A percentile compares a stretch with the other conserved stretches of the same genome.
phyloP scores from a whole-genome alignment of 2,888 invertebrate species.

The Gandaritis pyraliata region DNA sequence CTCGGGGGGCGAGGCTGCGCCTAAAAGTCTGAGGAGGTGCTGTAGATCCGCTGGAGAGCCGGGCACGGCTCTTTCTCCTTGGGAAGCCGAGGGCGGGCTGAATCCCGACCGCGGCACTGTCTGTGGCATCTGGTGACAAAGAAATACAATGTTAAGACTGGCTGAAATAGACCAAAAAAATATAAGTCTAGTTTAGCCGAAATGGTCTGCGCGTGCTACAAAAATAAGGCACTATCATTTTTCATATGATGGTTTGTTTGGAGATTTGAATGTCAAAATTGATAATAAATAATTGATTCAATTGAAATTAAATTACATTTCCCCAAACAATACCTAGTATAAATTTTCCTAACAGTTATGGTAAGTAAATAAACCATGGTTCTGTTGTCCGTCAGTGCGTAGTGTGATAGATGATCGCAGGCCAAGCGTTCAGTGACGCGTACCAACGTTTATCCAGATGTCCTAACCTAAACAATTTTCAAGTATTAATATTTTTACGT shows the following conservation, averaged over 20 bases:
- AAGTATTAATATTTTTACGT: slow-evolving; percentile 59
- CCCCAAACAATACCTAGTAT: too few relatives aligned
- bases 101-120: slow-evolving; percentile 91
- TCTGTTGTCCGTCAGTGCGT: slow-evolving; percentile 35
- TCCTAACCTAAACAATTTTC: slow-evolving; percentile 52
- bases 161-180: not conserved
- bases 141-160: slow-evolving; percentile 36
- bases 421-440: slow-evolving; percentile 49
- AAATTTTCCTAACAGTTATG: too few relatives aligned
- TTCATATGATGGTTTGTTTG: not conserved
- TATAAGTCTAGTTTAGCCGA: too few relatives aligned
- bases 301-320: too few relatives aligned
- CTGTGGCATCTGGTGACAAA: slow-evolving; percentile 90
- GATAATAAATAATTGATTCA: too few relatives aligned
- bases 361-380: slow-evolving; percentile 34
- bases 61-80: slow-evolving; percentile 86
- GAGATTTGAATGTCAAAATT: not conserved
- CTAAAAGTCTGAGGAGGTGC: slow-evolving; percentile 75
- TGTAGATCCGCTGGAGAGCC: slow-evolving; percentile 81
- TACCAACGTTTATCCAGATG: slow-evolving; percentile 61
- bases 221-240: too few relatives aligned
- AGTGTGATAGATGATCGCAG: slow-evolving; percentile 47
- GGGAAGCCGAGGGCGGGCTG: slow-evolving; percentile 90
- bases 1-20: slow-evolving; percentile 80
- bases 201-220: too few relatives aligned